Evolutionary conservation across 92 coral and sea anemone genomes (phyloP), one percentile per base, ranked within the genome.

Genomic region (Umimayanthus chanpuru): DNA sequence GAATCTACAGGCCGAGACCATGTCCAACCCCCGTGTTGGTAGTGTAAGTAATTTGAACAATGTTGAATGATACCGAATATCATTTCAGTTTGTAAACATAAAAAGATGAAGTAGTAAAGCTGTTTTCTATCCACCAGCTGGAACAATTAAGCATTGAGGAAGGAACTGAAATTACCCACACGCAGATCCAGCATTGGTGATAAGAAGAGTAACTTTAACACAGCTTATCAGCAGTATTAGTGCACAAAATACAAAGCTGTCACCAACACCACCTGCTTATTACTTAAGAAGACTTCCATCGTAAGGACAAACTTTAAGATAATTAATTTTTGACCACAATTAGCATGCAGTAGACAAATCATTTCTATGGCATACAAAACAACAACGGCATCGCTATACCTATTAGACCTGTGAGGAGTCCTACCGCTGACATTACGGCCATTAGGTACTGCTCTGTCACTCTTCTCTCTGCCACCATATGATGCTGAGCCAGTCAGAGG

Each of bases 401-500:
- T 83, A 83, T 83, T 83, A 23, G 87, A 44, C 61, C 58, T 83
- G 87, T 26, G 87, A 14, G 77, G 65, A 18, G 23, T 83, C 67
- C 87, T 68, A 28, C 87, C 26, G 3, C 87, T 47, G 76, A 70
- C 47, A 70, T 70, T 83, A 70, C 74, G 87, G 64, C 87, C 87
- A 26, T 83, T 83, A 70, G 79, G 78, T 16, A 83, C 78, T 28
- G 87, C 36, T 70, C 87, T 70, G 68, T 83, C 87, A 70, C 77
- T 70, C 78, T 83, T 83, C 76, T 83, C 87, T 68, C 77, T 83
- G 66, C 87, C 87, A 44, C 87, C 87, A 47, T 36, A 83, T 3
- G 87, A 83, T 4, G 87, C 87, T 83, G 87, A 83, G 71, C 78
- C 76, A 67, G 66, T 26, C 38, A 83, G 77, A n/a, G 87, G 87